Conservation (phyloP, 2,113 vertebrate species). For the Perca schrenkii region DNA sequence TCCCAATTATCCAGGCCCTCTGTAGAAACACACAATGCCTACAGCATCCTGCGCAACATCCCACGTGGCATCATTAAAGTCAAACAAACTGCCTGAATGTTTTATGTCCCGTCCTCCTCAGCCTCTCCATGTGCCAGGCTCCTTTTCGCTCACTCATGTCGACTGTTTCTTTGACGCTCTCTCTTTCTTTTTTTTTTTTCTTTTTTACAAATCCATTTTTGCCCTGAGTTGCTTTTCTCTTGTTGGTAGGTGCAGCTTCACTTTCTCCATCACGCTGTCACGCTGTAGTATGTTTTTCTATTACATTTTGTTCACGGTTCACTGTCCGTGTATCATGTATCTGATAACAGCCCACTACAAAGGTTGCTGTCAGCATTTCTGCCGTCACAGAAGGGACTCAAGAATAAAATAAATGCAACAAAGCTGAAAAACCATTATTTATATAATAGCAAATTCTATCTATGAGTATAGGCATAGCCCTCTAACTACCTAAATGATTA, state of each 20-base stretch:
- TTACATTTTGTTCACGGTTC: conserved; percentile 59
- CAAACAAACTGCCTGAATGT: conserved; percentile 78
- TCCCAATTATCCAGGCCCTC: conserved; percentile 72
- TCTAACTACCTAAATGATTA: neutral
- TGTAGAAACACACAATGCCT: conserved; percentile 72
- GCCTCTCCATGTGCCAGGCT: conserved; percentile 45
- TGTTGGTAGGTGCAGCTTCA: conserved; percentile 40
- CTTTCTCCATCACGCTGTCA: conserved; percentile 46
- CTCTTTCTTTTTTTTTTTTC: neutral
- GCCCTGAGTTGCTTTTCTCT: conserved; percentile 37
- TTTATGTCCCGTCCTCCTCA: conserved; percentile 61
- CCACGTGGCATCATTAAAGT: conserved; percentile 83
- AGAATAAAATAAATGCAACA: conserved; percentile 3
- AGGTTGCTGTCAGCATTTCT: conserved; percentile 31
- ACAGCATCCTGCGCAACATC: conserved; percentile 68
- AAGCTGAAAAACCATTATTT: neutral
- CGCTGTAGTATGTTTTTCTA: conserved; percentile 42
- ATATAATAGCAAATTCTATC: neutral
- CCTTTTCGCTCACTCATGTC: conserved; percentile 40
- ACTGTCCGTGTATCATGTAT: conserved; percentile 39
- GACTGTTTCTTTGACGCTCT: conserved; percentile 19
- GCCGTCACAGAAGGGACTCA: neutral
- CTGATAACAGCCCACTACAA: conserved; percentile 37
- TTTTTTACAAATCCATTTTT: conserved; percentile 36
- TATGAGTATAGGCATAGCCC: no score